Evolutionary conservation across 2,888 invertebrate species (phyloP).

Genomic region (Myopa testacea): DNA sequence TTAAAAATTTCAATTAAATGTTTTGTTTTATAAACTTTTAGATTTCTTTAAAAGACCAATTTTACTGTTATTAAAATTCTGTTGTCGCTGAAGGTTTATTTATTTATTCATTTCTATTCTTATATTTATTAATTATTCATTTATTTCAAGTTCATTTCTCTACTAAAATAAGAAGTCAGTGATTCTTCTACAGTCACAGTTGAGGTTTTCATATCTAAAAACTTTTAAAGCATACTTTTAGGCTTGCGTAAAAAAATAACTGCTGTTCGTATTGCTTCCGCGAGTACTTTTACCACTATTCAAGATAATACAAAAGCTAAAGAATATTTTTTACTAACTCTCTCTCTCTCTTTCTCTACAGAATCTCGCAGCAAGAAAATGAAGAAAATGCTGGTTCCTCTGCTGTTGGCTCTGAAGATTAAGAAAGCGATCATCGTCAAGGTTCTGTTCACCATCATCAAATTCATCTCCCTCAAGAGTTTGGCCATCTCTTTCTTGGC

Average conservation of each 20-base stretch:
- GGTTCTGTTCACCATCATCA: slow-evolving; percentile 72
- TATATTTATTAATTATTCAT: too few relatives aligned
- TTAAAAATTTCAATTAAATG: too few relatives aligned
- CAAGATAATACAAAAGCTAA: too few relatives aligned
- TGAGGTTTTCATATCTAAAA: neutral
- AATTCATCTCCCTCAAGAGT: slow-evolving; percentile 76
- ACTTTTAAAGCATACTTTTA: slow-evolving; percentile 7
- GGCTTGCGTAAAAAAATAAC: neutral
- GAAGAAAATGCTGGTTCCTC: slow-evolving; percentile 74
- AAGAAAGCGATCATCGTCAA: slow-evolving; percentile 75
- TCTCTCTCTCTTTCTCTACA: slow-evolving; percentile 54
- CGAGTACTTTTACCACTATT: neutral
- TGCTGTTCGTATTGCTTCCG: neutral
- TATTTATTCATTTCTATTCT: too few relatives aligned
- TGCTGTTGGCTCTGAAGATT: slow-evolving; percentile 73
- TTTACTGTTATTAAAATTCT: too few relatives aligned
- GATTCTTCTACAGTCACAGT: neutral
- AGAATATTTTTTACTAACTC: too few relatives aligned
- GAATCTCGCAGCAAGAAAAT: slow-evolving; percentile 73
- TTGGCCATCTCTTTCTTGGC: slow-evolving; percentile 74
- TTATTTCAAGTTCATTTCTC: too few relatives aligned
- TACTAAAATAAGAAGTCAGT: neutral
- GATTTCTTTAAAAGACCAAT: too few relatives aligned
- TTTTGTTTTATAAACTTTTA: too few relatives aligned
- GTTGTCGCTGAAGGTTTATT: too few relatives aligned